Conservation (phyloP, 2,113 vertebrate species). For the Lagopus muta region DNA sequence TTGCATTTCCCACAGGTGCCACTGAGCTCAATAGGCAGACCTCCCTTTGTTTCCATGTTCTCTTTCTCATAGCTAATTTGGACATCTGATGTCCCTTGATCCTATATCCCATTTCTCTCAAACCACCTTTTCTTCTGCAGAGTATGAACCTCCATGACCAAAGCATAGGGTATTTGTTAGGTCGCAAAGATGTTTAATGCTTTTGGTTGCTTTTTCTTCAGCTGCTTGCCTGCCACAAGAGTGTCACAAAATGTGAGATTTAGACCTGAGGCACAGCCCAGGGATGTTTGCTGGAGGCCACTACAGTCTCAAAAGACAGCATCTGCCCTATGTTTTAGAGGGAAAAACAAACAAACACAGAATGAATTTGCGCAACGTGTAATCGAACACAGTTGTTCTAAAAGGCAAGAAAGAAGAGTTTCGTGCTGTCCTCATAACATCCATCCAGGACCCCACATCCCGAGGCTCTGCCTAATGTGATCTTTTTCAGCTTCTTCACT, state of each 20-base stretch:
- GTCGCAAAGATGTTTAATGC: not conserved
- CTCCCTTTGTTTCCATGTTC: not conserved
- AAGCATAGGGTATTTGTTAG: rapidly evolving
- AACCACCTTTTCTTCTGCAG: not conserved
- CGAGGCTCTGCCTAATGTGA: not conserved
- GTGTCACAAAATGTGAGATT: not conserved
- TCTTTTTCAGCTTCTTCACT: not conserved
- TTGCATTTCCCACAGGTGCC: not conserved
- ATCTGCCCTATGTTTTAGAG: not conserved
- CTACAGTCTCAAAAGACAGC: not conserved
- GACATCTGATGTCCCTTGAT: not conserved
- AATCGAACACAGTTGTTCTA: slow-evolving; percentile 22
- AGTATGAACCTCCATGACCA: rapidly evolving
- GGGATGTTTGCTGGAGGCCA: not conserved
- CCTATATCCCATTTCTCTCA: not conserved
- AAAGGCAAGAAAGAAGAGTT: not conserved
- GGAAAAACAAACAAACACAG: not conserved
- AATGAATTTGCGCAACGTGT: not conserved
- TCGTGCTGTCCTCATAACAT: not conserved
- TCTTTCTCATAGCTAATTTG: not conserved
- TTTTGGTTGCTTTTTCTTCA: not conserved
- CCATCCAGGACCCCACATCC: not conserved
- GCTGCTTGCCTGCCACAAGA: not conserved
- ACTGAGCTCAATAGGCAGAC: not conserved
- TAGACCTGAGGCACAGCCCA: not conserved